Evolutionary conservation across 1,140 invertebrate species (phyloP).

Genomic region (Cotesia glomerata): DNA sequence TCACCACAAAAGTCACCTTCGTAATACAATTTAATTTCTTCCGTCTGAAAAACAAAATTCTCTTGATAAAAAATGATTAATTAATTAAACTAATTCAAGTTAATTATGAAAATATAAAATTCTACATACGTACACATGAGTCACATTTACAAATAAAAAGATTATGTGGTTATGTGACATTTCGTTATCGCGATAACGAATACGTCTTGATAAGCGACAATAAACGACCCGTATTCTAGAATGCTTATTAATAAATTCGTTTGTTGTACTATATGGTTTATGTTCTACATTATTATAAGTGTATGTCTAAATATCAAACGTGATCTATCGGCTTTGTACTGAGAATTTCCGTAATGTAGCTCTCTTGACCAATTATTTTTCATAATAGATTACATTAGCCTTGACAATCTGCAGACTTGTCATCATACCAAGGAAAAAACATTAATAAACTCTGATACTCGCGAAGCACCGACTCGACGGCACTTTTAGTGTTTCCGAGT

Average conservation of each 20-base stretch:
- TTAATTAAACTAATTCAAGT: not conserved
- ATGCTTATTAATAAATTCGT: not conserved
- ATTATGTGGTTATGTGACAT: not conserved
- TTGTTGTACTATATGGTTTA: not conserved
- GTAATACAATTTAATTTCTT: not conserved
- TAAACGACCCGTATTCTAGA: not conserved
- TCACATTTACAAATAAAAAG: not conserved
- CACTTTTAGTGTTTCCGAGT: constrained; percentile 44
- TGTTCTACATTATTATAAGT: not conserved
- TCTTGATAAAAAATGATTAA: not conserved
- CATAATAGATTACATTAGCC: not conserved
- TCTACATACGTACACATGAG: not conserved
- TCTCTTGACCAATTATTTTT: too few relatives aligned
- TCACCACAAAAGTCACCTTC: not conserved
- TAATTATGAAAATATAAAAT: not conserved
- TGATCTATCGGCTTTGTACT: too few relatives aligned
- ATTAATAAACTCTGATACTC: not conserved
- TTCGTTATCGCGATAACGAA: constrained; percentile 25
- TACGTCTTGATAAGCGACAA: constrained; percentile 17
- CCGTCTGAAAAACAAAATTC: not conserved
- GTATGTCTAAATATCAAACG: too few relatives aligned
- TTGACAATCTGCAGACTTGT: constrained; percentile 11
- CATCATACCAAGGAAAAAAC: not conserved
- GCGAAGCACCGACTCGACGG: constrained; percentile 28
- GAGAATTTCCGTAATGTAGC: not conserved